Base-by-base conservation (phyloP, 2,888 invertebrate genomes). In the Andrena bicolor region DNA sequence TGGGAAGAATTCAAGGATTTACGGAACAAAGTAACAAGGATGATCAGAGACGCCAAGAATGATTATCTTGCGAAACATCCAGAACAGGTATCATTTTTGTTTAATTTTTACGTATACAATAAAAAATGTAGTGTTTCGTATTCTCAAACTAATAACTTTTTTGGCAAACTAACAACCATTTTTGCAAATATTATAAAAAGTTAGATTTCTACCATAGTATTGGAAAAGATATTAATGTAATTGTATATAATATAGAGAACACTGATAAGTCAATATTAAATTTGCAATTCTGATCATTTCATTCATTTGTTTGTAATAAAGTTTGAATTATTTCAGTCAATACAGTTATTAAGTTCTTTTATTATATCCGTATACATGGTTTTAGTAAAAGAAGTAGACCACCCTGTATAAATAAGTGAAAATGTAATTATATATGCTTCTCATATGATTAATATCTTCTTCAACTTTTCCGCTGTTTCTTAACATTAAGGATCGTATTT, bases 1-100 rank as follows among this genome's bases (percentile, higher is more conserved):
- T 94, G 94, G 94, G 91, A 92, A 72, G 93, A 93, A 74, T 94
- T 94, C 85, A 94, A 93, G 83, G 93, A 93, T 86, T 85, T 93
- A 56, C 85, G 94, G 48, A 94, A 94, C 73, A 93, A 93, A 91
- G 93, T 94, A 4, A 94, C 93, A n/a, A 88, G 93, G 32, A 92
- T 94, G 93, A 94, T 94, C 76, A 91, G 93, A 83, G 93, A 94
- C 70, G 94, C 93, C 26, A 93, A 94, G 86, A 93, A 92, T 87
- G 93, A 93, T 48, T 94, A 92, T 86, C 87, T 93, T 76, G 86
- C 92, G 41, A 93, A 93, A 86, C 90, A 93, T 89, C 91, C 93
- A 30, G 92, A 93, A 76, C 92, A 93, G 93, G 94, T 94, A 93
- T 86, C 87, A 86, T 64, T 82, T 74, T 65, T 8, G 53, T 41